These are phyloP conservation scores for Trichonephila inaurata DNA, from an alignment of 1,140 invertebrate genomes.

Conservation along the genomic window DNA sequence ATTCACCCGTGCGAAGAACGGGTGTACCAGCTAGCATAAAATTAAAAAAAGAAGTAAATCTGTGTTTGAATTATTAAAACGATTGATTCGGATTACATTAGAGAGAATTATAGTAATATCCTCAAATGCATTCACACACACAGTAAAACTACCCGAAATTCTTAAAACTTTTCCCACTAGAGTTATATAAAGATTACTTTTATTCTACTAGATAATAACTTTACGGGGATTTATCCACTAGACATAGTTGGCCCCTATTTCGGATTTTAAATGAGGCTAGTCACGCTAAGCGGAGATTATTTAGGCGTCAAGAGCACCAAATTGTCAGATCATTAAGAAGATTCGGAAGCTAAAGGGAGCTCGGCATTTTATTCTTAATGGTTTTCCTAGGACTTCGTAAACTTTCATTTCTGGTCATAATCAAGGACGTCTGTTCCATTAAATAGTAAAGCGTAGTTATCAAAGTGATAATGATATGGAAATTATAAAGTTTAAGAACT, in stretches of 20 bases:
- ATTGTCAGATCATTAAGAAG: slow-evolving; percentile 15
- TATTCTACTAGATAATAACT: background rate
- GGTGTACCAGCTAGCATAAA: too few relatives aligned
- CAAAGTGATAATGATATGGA: background rate
- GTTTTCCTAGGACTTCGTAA: background rate
- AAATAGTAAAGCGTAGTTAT: background rate
- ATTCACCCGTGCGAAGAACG: too few relatives aligned
- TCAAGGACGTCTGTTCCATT: background rate
- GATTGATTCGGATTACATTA: too few relatives aligned
- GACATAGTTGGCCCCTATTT: background rate
- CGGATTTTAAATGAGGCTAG: background rate
- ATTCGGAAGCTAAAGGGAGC: background rate
- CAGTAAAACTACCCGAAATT: background rate
- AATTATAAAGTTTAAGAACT: too few relatives aligned
- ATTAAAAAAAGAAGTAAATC: too few relatives aligned
- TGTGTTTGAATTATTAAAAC: too few relatives aligned
- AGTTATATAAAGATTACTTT: background rate
- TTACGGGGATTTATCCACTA: background rate
- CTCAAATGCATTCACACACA: too few relatives aligned
- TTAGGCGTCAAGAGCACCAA: slow-evolving; percentile 8
- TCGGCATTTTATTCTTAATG: background rate
- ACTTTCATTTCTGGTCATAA: background rate
- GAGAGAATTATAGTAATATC: too few relatives aligned
- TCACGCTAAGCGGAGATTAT: background rate
- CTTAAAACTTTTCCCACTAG: background rate